Base-by-base conservation (phyloP, 2,888 invertebrate species). In the Crioceris asparagi region DNA sequence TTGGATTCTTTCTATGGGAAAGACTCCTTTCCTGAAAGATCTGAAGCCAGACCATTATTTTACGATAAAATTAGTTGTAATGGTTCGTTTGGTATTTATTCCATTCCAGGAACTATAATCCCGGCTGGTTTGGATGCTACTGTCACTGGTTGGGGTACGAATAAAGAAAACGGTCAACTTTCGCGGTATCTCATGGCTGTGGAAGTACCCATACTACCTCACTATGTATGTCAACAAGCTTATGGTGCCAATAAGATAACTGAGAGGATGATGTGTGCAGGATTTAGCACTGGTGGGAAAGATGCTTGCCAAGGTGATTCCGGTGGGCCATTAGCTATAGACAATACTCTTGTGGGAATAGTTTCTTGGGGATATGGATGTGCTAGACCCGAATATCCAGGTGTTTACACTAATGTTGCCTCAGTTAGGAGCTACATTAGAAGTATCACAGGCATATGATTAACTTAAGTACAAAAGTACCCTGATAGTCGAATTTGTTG, bases 231-330 rank as follows among this genome's bases (percentile, higher is more conserved):
- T 32, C 38, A 43, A 21, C 37, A 40, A 1, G 51, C 47, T 23
- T 51, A 51, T 33, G 32, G 32, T 3, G 8, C 2, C 3, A 58
- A 67, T 1, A 15, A 10, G 5, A 61, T 75, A 33, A 70, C 73
- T 1, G 54, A 55, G 32, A 66, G 71, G 48, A 75, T 75, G 75
- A 67, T 76, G 53, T 75, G 76, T 50, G 75, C 74, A 0, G 75
- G 75, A 23, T 70, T 70, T 48, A 65, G 71, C 47, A 62, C 70
- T 14, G 67, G 69, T 2, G 71, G 73, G 27, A 71, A 73, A 36
- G 53, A 54, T 31, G 36, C 48, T 6, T 55, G 54, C 38, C 49
- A 55, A 43, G 57, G 55, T n/a, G 57, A 57, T 38, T 53, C 54
- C 18, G 58, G 58, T 7, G 56, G 57, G n/a, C 56, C 56, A 15